Evolutionary conservation across 2,113 vertebrate genomes (phyloP).

Genomic region (Melanerpes formicivorus): DNA sequence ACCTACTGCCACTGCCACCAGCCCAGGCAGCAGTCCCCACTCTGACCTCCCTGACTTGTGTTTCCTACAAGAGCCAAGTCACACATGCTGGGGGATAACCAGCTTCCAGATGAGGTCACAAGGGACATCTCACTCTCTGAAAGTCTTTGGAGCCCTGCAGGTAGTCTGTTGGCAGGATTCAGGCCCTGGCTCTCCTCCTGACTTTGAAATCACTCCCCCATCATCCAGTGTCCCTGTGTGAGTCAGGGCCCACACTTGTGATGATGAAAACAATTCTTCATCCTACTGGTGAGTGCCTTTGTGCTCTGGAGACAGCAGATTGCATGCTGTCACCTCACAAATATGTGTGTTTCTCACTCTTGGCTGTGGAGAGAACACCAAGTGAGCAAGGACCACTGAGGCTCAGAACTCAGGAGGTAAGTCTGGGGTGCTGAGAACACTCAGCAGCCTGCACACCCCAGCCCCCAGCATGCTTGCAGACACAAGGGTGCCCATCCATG

Average conservation of each 20-base stretch:
- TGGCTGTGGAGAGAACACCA: not conserved
- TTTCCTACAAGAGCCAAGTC: not conserved
- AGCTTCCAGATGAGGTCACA: not conserved
- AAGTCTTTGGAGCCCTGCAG: not conserved
- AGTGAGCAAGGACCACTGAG: not conserved
- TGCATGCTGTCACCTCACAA: not conserved
- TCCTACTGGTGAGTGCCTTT: not conserved
- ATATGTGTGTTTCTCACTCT: not conserved
- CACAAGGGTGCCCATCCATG: not conserved
- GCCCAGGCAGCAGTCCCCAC: fast-evolving
- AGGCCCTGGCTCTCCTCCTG: not conserved
- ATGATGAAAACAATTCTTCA: not conserved
- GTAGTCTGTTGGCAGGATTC: not conserved
- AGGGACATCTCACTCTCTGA: not conserved
- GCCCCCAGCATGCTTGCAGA: not conserved
- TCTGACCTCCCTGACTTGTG: fast-evolving
- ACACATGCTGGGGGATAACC: fast-evolving
- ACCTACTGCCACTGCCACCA: not conserved
- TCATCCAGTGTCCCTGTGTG: not conserved
- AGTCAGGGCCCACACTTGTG: not conserved
- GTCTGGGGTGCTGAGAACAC: not conserved
- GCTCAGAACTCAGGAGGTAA: not conserved
- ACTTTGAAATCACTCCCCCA: not conserved
- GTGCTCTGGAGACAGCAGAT: not conserved
- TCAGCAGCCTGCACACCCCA: not conserved